Percentiles rank a stretch among this genome's conserved stretches.
Conservation (phyloP, 2,888 invertebrate species). For the Nemotelus pantherinus region DNA sequence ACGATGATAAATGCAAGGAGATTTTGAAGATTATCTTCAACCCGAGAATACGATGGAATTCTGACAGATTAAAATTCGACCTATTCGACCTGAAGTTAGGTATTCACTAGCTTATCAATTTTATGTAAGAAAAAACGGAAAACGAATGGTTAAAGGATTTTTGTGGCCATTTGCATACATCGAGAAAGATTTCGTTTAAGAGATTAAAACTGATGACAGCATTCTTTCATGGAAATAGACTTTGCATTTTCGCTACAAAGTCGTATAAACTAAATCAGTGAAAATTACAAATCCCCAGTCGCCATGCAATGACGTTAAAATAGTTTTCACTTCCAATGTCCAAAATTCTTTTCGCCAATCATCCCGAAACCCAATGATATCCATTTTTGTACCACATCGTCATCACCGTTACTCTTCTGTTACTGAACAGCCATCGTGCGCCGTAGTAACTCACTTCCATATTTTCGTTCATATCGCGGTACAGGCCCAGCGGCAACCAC, state of each 20-base stretch:
- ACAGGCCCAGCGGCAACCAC: not conserved
- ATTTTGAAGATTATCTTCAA: not conserved
- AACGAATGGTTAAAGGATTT: too few species aligned
- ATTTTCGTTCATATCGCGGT: not conserved
- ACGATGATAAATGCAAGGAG: not conserved
- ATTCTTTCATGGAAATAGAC: too few species aligned
- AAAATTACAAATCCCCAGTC: not conserved
- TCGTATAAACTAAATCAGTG: not conserved
- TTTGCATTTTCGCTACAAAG: too few species aligned
- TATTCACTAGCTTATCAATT: too few species aligned
- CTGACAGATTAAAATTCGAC: too few species aligned
- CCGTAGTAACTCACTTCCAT: not conserved
- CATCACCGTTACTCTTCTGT: not conserved
- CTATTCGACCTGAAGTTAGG: too few species aligned
- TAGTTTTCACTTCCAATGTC: conserved; percentile 14
- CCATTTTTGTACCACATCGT: not conserved
- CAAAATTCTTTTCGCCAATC: not conserved
- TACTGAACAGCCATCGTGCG: not conserved
- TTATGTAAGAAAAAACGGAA: too few species aligned
- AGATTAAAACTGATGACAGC: too few species aligned
- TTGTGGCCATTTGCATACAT: too few species aligned
- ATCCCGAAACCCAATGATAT: not conserved
- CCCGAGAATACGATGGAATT: not conserved
- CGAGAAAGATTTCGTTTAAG: too few species aligned
- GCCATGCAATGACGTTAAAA: not conserved